phyloP scores from a whole-genome alignment of 2,797 vertebrate genomes.

The Thripadectes ignobilis region DNA sequence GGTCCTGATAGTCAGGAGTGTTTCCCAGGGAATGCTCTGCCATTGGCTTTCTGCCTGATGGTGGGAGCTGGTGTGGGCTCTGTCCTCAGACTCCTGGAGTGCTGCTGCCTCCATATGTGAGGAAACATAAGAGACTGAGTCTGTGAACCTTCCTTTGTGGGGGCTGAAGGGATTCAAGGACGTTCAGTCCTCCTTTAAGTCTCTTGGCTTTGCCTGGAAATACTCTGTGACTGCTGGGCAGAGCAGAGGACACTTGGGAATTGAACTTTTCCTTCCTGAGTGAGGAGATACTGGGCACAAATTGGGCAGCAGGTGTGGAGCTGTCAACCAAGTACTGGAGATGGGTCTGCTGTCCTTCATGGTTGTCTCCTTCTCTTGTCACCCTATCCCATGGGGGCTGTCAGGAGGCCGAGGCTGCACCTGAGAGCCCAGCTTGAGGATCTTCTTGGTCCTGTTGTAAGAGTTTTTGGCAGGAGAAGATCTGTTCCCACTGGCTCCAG shows the following conservation, averaged over 20 bases:
- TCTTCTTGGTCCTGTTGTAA: fast-evolving
- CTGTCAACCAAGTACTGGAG: background rate
- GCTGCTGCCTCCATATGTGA: fast-evolving
- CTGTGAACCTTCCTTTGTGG: background rate
- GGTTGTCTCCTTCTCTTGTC: background rate
- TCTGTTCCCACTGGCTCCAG: background rate
- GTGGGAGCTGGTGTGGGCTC: background rate
- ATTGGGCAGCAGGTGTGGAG: background rate
- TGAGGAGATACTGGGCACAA: background rate
- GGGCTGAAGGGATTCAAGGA: background rate
- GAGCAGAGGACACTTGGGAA: background rate
- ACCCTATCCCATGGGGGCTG: fast-evolving
- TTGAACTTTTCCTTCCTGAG: background rate
- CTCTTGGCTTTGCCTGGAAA: background rate
- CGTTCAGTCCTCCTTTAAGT: background rate
- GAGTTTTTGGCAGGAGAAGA: background rate
- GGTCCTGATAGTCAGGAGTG: background rate
- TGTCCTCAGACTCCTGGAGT: background rate
- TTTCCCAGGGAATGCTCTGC: background rate
- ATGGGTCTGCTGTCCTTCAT: background rate
- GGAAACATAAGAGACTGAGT: background rate
- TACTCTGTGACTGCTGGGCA: background rate
- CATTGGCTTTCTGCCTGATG: background rate
- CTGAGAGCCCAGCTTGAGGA: background rate
- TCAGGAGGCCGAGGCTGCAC: background rate